Evolutionary conservation across 1,140 invertebrate species (phyloP), one percentile per base, ranked within the genome.

Genomic region (Drosophila insularis): DNA sequence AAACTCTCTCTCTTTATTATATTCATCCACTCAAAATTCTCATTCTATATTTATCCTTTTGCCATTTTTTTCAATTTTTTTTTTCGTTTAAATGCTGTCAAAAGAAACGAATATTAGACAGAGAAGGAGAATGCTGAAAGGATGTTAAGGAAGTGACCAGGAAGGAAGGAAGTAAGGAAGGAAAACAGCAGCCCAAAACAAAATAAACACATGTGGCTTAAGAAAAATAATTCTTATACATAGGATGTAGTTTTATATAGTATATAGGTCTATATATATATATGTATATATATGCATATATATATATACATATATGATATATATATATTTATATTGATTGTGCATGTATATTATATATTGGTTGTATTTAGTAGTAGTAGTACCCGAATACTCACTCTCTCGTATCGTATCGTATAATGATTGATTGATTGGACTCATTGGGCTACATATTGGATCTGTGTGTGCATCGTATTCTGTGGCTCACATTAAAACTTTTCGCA

Each of bases 301-400:
- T 35, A 10, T 35, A 35, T 27, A 2, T 35, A 32, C 23, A 8
- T 32, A 32, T 32, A 8, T 32, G 8, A 4, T 23, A 23, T 23
- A 23, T 4, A 23, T 23, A 5, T 27, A 27, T 27, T 5, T 35
- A 35, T 46, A 50, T 50, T 21, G 43, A 17, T 50, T 50, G 43
- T 50, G 43, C 43, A 50, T 50, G 7, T 46, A 46, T 46, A 14
- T 43, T 14, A 10, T 37, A 37, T 13, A 37, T 37, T 37, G 32
- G 10, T 46, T 59, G 27, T 50, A 31, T 59, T 68, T 69, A 43
- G 14, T 63, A 59, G 54, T 73, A 73, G 56, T 63, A 55, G 55
- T 31, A 43, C 81, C 81, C 63, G 62, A 87, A 86, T 86, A 86
- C 81, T 86, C 81, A 86, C 81, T 71, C 81, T 86, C 81, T 87